Evolutionary conservation across 2,797 vertebrate genomes (phyloP).

Genomic region (Neomorphus geoffroyi): DNA sequence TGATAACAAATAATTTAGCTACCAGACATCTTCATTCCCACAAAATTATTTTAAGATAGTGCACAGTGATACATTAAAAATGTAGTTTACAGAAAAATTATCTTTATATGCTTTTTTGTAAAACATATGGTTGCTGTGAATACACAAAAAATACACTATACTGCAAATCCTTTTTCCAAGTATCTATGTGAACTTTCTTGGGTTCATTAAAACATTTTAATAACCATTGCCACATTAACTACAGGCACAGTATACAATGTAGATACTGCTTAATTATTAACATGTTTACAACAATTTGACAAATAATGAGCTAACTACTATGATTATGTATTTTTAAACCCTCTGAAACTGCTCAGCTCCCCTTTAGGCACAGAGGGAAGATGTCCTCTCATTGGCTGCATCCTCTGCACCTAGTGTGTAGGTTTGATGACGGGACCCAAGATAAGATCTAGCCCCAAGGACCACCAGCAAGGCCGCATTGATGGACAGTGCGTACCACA

Average conservation of each 20-base stretch:
- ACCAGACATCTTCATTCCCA: neutral
- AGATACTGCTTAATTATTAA: slow-evolving; percentile 13
- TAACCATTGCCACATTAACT: neutral
- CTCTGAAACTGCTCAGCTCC: neutral
- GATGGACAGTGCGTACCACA: rapidly evolving
- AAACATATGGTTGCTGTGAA: neutral
- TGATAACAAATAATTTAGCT: neutral
- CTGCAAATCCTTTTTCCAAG: no score
- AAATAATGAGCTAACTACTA: slow-evolving; percentile 26
- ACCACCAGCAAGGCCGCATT: neutral
- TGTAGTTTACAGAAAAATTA: neutral
- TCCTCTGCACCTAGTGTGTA: rapidly evolving
- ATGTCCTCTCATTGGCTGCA: rapidly evolving
- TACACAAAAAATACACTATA: neutral
- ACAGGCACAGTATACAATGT: neutral
- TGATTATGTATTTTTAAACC: neutral
- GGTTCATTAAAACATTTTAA: neutral
- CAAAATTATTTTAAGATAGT: neutral
- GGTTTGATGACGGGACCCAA: rapidly evolving
- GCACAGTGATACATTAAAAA: neutral
- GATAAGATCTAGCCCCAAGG: neutral
- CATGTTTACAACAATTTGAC: neutral
- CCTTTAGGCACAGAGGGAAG: rapidly evolving
- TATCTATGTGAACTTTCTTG: neutral
- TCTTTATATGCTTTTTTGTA: neutral